Conservation (phyloP, 1,140 invertebrate species). For the Theocolax elegans region DNA sequence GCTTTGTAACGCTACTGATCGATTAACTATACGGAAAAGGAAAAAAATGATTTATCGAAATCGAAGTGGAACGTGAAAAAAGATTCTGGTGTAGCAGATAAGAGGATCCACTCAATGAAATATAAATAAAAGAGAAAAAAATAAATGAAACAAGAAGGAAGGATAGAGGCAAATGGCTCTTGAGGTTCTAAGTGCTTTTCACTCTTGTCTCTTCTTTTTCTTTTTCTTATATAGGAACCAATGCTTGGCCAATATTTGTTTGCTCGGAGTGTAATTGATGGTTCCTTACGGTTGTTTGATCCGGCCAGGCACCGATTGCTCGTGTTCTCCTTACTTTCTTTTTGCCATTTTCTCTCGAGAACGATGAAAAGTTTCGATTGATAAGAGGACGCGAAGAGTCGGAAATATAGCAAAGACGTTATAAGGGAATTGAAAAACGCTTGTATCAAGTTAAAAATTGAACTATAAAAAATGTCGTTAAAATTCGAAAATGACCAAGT, state of each 20-base stretch:
- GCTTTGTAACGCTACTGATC: background rate
- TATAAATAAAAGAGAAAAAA: conserved; percentile 2
- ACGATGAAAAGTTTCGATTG: conserved; percentile 15
- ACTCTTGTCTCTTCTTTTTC: background rate
- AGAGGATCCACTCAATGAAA: background rate
- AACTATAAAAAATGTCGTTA: too few relatives aligned
- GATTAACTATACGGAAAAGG: background rate
- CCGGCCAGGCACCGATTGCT: background rate
- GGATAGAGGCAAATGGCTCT: background rate
- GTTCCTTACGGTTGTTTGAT: conserved; percentile 33
- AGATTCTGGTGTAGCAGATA: background rate
- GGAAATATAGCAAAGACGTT: background rate
- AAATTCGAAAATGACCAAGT: too few relatives aligned
- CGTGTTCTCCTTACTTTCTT: background rate
- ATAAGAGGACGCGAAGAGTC: background rate
- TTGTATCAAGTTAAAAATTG: too few relatives aligned
- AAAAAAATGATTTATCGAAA: background rate
- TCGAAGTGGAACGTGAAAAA: background rate
- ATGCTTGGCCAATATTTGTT: conserved; percentile 31
- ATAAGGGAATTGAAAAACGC: background rate
- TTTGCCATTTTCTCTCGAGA: background rate
- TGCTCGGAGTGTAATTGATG: conserved; percentile 31
- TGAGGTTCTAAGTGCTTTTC: background rate
- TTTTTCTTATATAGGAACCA: too few relatives aligned
- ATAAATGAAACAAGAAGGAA: background rate